phyloP scores from a whole-genome alignment of 30 jellyfish, hydroid and myxozoan genomes.

The Turritopsis dohrnii region DNA sequence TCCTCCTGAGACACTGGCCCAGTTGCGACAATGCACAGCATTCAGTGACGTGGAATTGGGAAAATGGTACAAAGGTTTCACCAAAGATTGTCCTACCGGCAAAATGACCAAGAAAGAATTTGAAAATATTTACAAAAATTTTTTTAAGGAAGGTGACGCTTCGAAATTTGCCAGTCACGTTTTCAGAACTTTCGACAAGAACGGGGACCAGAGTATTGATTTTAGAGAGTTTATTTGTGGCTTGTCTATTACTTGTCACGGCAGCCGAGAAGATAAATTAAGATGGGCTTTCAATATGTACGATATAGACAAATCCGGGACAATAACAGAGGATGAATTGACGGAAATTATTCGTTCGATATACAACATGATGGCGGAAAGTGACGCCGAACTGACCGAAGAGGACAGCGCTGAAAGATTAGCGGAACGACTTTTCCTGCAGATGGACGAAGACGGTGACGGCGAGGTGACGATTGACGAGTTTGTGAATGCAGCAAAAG shows the following conservation, averaged over 20 bases:
- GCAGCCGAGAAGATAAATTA: conserved; percentile 96
- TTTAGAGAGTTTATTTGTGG: conserved; percentile 98
- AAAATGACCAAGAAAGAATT: conserved; percentile 92
- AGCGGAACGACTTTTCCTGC: conserved; percentile 81
- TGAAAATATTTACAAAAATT: conserved; percentile 92
- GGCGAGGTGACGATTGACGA: conserved; percentile 98
- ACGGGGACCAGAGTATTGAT: conserved; percentile 96
- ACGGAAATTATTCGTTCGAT: conserved; percentile 86
- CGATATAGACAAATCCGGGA: conserved; percentile 96
- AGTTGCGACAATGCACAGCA: conserved; percentile 96
- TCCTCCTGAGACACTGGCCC: conserved; percentile 86
- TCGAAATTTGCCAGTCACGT: conserved; percentile 96
- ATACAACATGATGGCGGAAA: conserved; percentile 90
- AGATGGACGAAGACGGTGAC: conserved; percentile 98
- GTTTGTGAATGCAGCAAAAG: conserved; percentile 94
- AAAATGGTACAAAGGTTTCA: conserved; percentile 98
- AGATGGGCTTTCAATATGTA: conserved; percentile 99
- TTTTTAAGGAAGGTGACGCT: conserved; percentile 99
- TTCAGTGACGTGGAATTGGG: conserved; percentile 90
- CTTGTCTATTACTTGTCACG: conserved; percentile 95
- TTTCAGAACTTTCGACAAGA: conserved; percentile 93
- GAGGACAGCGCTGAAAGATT: conserved; percentile 79
- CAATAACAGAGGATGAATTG: conserved; percentile 89
- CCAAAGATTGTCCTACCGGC: conserved; percentile 98
- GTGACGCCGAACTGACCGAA: conserved; percentile 42